Base-by-base conservation (phyloP, 1,140 invertebrate species). In the Lasioglossum albipes region DNA sequence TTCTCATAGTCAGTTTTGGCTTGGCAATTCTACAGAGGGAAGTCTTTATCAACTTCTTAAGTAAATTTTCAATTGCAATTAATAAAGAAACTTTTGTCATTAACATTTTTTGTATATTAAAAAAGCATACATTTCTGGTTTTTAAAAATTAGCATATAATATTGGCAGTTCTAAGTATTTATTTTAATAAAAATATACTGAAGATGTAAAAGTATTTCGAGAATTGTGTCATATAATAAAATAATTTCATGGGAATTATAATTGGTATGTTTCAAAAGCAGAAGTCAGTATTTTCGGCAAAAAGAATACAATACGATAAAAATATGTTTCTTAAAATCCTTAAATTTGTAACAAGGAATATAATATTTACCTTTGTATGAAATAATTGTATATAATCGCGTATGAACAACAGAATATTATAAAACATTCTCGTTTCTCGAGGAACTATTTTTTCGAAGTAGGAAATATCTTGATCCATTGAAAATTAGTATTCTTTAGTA, bases 401-500 rank as follows among this genome's bases (percentile, higher is more conserved):
- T 31, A 10, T 42, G 27, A 66, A 20, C 42, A 69, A n/a, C 65
- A 45, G 59, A 45, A 31, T 61, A n/a, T 31, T 22, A 41, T 49
- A 36, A 49, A 59, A 36, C 59, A 61, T 57, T 52, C 57, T 52
- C 16, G 7, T 73, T 66, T n/a, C 16, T 54, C 18, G 42, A 31
- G 59, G 13, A 59, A 71, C 20, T 68, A 67, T 4, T 10, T 10
- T 36, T 61, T 16, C 41, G n/a, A 75, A 52, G 12, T 68, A 80
- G 22, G 20, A 62, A 75, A 78, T 59, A 49, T 70, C 27, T 57
- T 65, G 22, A 9, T 36, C 31, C 59, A 31, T 49, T 54, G 54
- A 27, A 62, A 75, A 77, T 81, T 57, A 75, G n/a, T 64, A 64
- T 71, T 31, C 7, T 67, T 10, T n/a, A 10, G 18, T 75, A 36